phyloP scores from a whole-genome alignment of 2,113 vertebrate species.

The Leuciscus idus region DNA sequence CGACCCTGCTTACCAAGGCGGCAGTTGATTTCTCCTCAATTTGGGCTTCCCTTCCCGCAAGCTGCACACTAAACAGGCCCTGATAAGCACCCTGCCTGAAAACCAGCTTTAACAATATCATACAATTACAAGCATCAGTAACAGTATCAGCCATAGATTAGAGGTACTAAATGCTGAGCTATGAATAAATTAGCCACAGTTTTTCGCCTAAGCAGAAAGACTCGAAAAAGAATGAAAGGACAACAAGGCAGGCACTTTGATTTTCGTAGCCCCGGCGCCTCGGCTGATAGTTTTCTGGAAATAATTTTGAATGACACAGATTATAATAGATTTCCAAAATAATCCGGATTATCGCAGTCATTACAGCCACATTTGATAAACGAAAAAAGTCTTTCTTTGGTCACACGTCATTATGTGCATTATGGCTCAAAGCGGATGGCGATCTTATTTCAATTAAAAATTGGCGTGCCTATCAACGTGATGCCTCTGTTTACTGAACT shows the following conservation, averaged over 20 bases:
- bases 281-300: constrained; percentile 22
- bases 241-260: not conserved
- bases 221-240: not conserved
- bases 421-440: constrained; percentile 18
- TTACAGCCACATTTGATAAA: constrained; percentile 29
- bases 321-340: constrained; percentile 35
- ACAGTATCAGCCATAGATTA: constrained; percentile 55
- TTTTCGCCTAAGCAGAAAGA: constrained; percentile 46
- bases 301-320: constrained; percentile 27
- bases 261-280: not conserved
- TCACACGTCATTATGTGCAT: constrained; percentile 9
- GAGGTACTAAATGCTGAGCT: constrained; percentile 59
- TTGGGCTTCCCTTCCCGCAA: constrained; percentile 51
- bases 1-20: constrained; percentile 71
- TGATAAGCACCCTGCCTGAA: constrained; percentile 65
- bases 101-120: constrained; percentile 58
- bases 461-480: constrained; percentile 23
- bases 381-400: not conserved
- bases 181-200: constrained; percentile 60
- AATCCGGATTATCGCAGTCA: constrained; percentile 37
- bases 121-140: constrained; percentile 59
- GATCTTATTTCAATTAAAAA: constrained; percentile 47
- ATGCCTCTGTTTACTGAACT: constrained; percentile 35
- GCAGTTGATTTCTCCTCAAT: constrained; percentile 64
- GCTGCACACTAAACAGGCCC: constrained; percentile 58